Percentiles rank a stretch among this genome's conserved stretches.
phyloP scores from a whole-genome alignment of 2,888 invertebrate genomes.

The Scrobipalpa costella region DNA sequence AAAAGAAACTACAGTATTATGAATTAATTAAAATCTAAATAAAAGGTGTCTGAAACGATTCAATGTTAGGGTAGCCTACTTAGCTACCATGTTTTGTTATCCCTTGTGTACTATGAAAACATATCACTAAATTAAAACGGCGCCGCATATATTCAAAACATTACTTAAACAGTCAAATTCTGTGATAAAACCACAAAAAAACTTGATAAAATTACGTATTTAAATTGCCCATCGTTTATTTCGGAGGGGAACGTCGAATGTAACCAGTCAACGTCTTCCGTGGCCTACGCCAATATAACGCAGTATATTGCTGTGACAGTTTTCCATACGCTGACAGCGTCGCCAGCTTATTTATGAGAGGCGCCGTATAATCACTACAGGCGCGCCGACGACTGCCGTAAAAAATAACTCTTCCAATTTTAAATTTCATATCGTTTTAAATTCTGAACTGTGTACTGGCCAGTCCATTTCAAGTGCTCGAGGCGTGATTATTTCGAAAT shows the following conservation, averaged over 20 bases:
- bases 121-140: too few species aligned
- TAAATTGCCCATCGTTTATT: neutral
- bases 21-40: too few species aligned
- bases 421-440: slow-evolving; percentile 1
- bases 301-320: slow-evolving; percentile 6
- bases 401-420: slow-evolving; percentile 31
- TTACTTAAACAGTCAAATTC: too few species aligned
- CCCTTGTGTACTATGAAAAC: too few species aligned
- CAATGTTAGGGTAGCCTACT: too few species aligned
- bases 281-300: slow-evolving; percentile 22
- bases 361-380: slow-evolving; percentile 67
- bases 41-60: too few species aligned
- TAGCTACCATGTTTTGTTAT: too few species aligned
- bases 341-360: slow-evolving; percentile 71
- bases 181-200: too few species aligned
- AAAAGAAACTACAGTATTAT: too few species aligned
- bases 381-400: slow-evolving; percentile 39
- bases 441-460: neutral
- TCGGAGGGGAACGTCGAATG: slow-evolving; percentile 16
- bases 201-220: too few species aligned
- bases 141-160: too few species aligned
- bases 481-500: neutral
- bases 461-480: neutral
- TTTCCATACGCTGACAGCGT: slow-evolving; percentile 44
- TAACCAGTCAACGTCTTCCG: slow-evolving; percentile 16